A percentile compares a stretch with the other conserved stretches of the same genome.
phyloP scores from a whole-genome alignment of 2,888 invertebrate species.

The Amiota mariae region DNA sequence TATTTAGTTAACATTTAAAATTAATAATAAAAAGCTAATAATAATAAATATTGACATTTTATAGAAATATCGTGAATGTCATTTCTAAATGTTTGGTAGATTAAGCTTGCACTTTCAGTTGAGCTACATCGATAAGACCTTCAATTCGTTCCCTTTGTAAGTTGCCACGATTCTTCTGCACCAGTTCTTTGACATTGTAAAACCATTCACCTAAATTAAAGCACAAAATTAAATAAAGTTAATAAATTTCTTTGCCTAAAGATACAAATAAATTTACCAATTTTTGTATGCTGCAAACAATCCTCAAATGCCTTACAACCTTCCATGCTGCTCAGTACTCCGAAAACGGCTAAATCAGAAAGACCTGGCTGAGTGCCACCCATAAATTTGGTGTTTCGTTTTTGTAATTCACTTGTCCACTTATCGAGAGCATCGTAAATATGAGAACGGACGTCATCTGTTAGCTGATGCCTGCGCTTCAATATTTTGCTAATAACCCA shows the following conservation, averaged over 20 bases:
- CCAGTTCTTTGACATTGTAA: constrained; percentile 78
- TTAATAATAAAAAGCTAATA: neutral
- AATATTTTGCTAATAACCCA: constrained; percentile 91
- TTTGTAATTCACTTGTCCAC: constrained; percentile 84
- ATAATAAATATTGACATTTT: neutral
- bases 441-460: constrained; percentile 90
- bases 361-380: constrained; percentile 92
- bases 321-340: constrained; percentile 92
- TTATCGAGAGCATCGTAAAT: constrained; percentile 90
- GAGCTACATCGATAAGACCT: constrained; percentile 42
- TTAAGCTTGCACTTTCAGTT: constrained; percentile 38
- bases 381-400: constrained; percentile 83
- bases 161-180: constrained; percentile 66
- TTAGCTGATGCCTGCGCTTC: constrained; percentile 88
- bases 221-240: neutral
- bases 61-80: constrained; percentile 17
- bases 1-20: neutral
- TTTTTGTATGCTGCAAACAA: constrained; percentile 81
- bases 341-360: constrained; percentile 93
- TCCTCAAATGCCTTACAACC: constrained; percentile 93
- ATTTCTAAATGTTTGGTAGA: constrained; percentile 46
- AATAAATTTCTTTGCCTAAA: neutral
- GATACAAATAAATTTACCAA: constrained; percentile 73
- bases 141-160: constrained; percentile 65
- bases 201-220: constrained; percentile 81